phyloP scores from a whole-genome alignment of 2,113 vertebrate species.

The Gymnocephalus cernua region DNA sequence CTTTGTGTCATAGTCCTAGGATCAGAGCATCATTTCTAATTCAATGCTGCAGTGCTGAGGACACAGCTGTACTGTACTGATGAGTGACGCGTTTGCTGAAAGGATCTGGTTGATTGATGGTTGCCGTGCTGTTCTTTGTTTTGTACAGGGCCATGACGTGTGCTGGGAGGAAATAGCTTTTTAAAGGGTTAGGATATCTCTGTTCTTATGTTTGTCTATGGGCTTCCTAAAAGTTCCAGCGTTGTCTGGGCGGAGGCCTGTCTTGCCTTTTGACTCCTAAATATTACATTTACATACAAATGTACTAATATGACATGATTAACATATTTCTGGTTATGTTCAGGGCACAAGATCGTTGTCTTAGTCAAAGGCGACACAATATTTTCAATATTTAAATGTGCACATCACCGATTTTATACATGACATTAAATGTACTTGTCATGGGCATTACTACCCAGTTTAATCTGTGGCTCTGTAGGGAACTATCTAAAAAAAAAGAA shows the following conservation, averaged over 20 bases:
- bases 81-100: conserved; percentile 47
- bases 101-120: conserved; percentile 52
- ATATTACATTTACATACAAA: background rate
- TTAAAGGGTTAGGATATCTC: conserved; percentile 39
- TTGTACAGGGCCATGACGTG: conserved; percentile 43
- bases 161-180: conserved; percentile 36
- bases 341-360: too few relatives aligned
- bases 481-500: background rate
- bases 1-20: conserved; percentile 19
- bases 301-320: background rate
- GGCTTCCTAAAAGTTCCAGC: background rate
- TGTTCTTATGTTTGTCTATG: background rate
- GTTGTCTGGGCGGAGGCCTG: conserved; percentile 13
- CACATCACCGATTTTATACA: background rate
- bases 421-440: background rate
- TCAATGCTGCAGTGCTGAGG: conserved; percentile 40
- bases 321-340: background rate
- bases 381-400: background rate
- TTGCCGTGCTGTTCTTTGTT: conserved; percentile 42
- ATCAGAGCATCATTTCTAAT: conserved; percentile 49
- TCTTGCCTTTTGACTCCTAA: background rate
- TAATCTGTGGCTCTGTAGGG: background rate
- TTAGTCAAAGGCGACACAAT: background rate
- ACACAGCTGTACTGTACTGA: conserved; percentile 37
- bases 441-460: background rate